Evolutionary conservation across 1,140 invertebrate genomes (phyloP), one percentile per base, ranked within the genome.

Genomic region (Teleopsis dalmanni): DNA sequence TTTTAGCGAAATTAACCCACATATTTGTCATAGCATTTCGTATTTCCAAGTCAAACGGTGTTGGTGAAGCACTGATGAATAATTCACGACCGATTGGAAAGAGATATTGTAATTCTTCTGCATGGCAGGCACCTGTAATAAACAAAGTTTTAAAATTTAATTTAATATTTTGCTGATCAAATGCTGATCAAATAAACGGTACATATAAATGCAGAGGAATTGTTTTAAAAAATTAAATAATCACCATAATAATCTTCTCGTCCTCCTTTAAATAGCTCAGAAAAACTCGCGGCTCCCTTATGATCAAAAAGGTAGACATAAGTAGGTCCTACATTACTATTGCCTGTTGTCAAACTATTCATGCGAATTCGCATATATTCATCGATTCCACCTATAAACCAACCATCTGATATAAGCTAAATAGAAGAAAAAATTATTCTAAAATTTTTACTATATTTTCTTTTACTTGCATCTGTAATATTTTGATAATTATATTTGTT

Each of bases 21-120:
- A 84, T 50, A n/a, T 66, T 74, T 0, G 82, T 81, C 53, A 87
- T 59, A 14, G 78, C 31, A 31, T 78, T 69, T 0, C 76, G 62
- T 8, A 81, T 64, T 51, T 68, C 56, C 3, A 73, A 56, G 55
- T 81, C 80, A 18, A 72, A 57, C 10, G 70, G 54, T 6, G 58
- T 76, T 5, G 76, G 59, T 11, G 58, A 53, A 2, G 58, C 67
- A 35, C 77, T 72, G 2, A 72, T 66, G 48, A 81, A 81, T 3
- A 82, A 57, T 45, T 75, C 72, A 45, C 76, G 73, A 0, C 72
- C 73, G 25, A 85, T 78, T 0, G 83, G 83, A 53, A 87, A 87
- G 1, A 86, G 57, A 60, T 84, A 84, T 57, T 84, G 81, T 16
- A 86, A 65, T 44, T 87, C 84, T 53, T 87, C 84, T 2, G 82